A percentile compares a stretch with the other conserved stretches of the same genome.
These are phyloP conservation scores for Sebastes miniatus DNA, from an alignment of 2,797 vertebrate species.

Conservation along the genomic window DNA sequence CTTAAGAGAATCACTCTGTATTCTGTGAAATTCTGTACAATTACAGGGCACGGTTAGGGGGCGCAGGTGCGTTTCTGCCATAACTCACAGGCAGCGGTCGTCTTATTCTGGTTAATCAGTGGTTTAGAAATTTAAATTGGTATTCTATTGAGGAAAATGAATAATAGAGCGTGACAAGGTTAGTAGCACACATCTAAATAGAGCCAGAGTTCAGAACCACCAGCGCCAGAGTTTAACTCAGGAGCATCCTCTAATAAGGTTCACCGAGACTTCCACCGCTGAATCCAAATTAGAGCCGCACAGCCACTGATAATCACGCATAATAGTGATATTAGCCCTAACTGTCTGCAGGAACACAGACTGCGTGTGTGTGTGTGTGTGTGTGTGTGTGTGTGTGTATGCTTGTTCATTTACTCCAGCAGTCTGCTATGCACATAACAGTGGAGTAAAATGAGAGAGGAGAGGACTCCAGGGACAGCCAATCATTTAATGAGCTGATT, in stretches of 20 bases:
- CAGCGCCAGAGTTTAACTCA: conserved; percentile 4
- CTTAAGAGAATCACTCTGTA: background rate
- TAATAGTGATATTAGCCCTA: conserved; percentile 28
- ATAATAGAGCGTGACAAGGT: background rate
- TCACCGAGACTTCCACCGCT: conserved; percentile 24
- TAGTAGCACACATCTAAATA: conserved; percentile 5
- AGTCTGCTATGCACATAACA: conserved; percentile 18
- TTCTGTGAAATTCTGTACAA: background rate
- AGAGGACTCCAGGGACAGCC: conserved; percentile 44
- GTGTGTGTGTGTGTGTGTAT: no score
- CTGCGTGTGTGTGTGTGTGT: background rate
- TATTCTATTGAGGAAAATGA: conserved; percentile 11
- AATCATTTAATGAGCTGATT: conserved; percentile 72
- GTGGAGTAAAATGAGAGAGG: conserved; percentile 23
- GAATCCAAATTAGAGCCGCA: conserved; percentile 46
- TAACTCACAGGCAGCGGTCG: background rate
- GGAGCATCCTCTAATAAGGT: conserved; percentile 36
- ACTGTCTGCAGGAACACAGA: conserved; percentile 18
- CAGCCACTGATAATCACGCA: conserved; percentile 41
- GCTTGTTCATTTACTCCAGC: conserved; percentile 22
- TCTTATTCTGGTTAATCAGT: background rate
- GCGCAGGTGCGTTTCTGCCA: background rate
- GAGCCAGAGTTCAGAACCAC: conserved; percentile 30
- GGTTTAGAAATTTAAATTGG: conserved; percentile 22
- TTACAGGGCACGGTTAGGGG: background rate